Evolutionary conservation across 2,797 vertebrate species (phyloP).

Genomic region (Natrix natrix): DNA sequence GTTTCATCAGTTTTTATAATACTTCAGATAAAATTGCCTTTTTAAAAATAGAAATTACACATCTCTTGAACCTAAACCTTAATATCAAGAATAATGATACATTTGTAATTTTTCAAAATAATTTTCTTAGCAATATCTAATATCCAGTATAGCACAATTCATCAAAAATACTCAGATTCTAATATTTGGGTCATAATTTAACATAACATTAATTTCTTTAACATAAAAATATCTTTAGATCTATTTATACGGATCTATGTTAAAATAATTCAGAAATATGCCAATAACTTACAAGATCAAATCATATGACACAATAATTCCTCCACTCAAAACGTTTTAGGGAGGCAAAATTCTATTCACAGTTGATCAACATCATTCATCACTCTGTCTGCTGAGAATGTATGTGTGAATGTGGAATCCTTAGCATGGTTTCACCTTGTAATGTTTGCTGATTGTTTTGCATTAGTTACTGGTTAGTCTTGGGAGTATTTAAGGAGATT

Average conservation of each 20-base stretch:
- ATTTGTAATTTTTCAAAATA: not conserved
- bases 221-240: not conserved
- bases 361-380: not conserved
- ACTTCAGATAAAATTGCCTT: not conserved
- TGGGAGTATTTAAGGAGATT: slow-evolving; percentile 31
- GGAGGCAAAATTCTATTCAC: not conserved
- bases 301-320: not conserved
- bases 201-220: not conserved
- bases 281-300: not conserved
- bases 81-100: not conserved
- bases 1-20: not conserved
- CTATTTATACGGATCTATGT: not conserved
- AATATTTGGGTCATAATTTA: not conserved
- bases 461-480: not conserved
- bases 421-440: not conserved
- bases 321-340: not conserved
- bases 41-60: not conserved
- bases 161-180: not conserved
- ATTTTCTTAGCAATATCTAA: not conserved
- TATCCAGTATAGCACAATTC: not conserved
- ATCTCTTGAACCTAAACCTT: not conserved
- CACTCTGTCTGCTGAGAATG: slow-evolving; percentile 1
- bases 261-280: not conserved
- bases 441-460: slow-evolving; percentile 20
- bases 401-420: not conserved